These are phyloP conservation scores for Pituophis catenifer DNA, from an alignment of 2,113 vertebrate species.

Conservation along the genomic window DNA sequence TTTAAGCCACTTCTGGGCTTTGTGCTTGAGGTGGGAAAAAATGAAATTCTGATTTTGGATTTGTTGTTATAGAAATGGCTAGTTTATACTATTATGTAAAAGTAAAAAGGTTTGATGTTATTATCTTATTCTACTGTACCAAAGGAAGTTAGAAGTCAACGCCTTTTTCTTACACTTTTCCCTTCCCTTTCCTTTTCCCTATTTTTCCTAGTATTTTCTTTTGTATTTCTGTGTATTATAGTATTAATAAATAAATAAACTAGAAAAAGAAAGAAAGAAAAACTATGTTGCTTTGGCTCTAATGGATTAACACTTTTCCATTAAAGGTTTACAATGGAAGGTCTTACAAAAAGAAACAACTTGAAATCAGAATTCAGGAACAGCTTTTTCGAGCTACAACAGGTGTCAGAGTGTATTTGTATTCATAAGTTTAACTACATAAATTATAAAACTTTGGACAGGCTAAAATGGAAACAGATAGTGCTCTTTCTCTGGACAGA, in stretches of 20 bases:
- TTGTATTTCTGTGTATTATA: background rate
- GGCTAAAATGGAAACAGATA: background rate
- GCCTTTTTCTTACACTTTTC: background rate
- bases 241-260: background rate
- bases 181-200: background rate
- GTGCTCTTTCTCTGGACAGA: background rate
- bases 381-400: background rate
- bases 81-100: background rate
- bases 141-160: background rate
- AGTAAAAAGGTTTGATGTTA: background rate
- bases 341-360: background rate
- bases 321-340: background rate
- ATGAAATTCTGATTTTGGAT: background rate
- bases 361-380: background rate
- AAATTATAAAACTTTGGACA: slow-evolving; percentile 5
- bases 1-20: background rate
- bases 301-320: background rate
- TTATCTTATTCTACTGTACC: background rate
- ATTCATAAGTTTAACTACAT: background rate
- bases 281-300: background rate
- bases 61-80: background rate
- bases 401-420: background rate
- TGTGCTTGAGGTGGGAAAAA: background rate
- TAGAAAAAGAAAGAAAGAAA: background rate
- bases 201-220: background rate